Percentiles rank a stretch among this genome's conserved stretches.
These are phyloP conservation scores for Kuschelorhynchus macadamiae DNA, from an alignment of 2,888 invertebrate species.

Conservation along the genomic window DNA sequence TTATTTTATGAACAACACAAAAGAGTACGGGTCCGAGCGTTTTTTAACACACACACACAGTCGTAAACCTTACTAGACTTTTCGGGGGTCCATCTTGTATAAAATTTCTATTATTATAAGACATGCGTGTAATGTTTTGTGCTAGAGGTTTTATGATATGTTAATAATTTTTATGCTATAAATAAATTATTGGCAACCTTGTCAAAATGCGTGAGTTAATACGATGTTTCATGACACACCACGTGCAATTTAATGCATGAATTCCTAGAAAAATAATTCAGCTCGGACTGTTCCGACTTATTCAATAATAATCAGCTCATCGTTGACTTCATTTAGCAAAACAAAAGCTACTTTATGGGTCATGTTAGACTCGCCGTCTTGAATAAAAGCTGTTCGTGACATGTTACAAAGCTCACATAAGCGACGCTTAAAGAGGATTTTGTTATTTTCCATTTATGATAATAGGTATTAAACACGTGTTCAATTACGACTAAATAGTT, in stretches of 20 bases:
- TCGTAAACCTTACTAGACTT: too few relatives aligned
- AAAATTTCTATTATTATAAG: too few relatives aligned
- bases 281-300: background rate
- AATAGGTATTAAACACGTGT: constrained; percentile 9
- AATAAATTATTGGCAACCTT: too few relatives aligned
- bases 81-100: too few relatives aligned
- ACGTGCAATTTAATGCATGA: background rate
- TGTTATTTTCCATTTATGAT: constrained; percentile 12
- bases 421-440: background rate
- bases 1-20: too few relatives aligned
- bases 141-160: too few relatives aligned
- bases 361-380: constrained; percentile 12
- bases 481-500: background rate
- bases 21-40: too few relatives aligned
- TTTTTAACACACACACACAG: too few relatives aligned
- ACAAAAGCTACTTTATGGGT: constrained; percentile 20
- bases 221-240: too few relatives aligned
- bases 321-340: constrained; percentile 9
- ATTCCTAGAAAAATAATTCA: constrained; percentile 10
- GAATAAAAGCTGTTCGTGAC: constrained; percentile 24
- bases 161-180: too few relatives aligned
- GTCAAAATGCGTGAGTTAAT: too few relatives aligned
- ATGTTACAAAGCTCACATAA: constrained; percentile 14
- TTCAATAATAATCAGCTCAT: constrained; percentile 15
- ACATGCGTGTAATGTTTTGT: too few relatives aligned